Conservation (phyloP, 2,888 invertebrate genomes). For the Harmothoe impar region DNA sequence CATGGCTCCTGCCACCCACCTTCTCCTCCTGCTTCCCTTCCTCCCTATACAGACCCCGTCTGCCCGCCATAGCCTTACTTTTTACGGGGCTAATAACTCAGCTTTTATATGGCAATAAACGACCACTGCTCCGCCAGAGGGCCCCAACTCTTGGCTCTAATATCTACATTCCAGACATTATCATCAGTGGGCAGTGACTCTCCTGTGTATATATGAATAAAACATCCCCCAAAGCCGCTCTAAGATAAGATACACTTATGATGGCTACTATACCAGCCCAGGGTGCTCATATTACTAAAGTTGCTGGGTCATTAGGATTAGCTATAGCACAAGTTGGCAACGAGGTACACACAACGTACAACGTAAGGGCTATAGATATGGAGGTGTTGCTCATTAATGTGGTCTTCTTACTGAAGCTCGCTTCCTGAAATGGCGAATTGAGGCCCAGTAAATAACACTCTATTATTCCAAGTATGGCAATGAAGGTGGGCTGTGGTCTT, state of each 20-base stretch:
- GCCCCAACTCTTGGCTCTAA: background rate
- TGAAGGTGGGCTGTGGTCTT: no score
- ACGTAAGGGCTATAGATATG: no score
- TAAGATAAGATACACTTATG: background rate
- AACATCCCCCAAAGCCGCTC: background rate
- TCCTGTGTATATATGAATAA: background rate
- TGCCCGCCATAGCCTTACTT: background rate
- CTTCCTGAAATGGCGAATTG: no score
- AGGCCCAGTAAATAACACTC: no score
- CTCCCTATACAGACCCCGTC: background rate
- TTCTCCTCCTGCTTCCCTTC: background rate
- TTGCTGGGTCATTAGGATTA: no score
- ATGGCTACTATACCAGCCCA: no score
- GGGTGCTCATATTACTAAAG: no score
- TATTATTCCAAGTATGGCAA: no score
- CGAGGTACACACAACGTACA: no score
- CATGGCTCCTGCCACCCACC: background rate
- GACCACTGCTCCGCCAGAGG: background rate
- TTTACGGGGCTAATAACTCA: background rate
- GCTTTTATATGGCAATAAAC: background rate
- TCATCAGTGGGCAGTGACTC: slow-evolving; percentile 15
- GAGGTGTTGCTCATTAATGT: no score
- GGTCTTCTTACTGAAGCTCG: no score
- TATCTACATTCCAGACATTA: slow-evolving; percentile 9
- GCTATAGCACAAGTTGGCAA: no score